Evolutionary conservation across 2,888 invertebrate genomes (phyloP), one percentile per base, ranked within the genome.

Genomic region (Amphiduros pacificus): DNA sequence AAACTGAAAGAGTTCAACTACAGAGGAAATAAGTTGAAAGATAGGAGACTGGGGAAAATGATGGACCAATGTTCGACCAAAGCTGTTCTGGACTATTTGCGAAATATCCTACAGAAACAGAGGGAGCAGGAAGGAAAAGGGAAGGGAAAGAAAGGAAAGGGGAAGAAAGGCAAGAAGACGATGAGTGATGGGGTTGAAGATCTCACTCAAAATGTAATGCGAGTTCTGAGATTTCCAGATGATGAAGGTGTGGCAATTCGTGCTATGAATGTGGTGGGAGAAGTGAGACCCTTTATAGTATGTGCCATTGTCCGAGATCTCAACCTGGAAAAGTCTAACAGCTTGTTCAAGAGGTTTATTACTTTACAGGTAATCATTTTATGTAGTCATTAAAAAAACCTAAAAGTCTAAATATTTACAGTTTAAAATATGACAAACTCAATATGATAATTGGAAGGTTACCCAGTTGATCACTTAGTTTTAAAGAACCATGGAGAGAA

Each of bases 1-100:
- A 91, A 91, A 82, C 77, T 92, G n/a, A 91, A 91, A 85, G 91
- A 91, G 73, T 67, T 92, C 0, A 87, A 88, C 74, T 83, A 92
- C 29, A 89, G 89, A 80, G 89, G 88, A 4, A 93, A 93, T 81
- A 88, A 88, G 64, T 81, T 92, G 22, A 77, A 86, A 0, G 92
- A 92, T 78, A 88, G 89, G 69, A 85, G 91, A 6, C 85, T 93
- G 41, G 85, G 86, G 70, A 92, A 92, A 77, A 80, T 92, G 1
- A 88, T 91, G 67, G 78, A 81, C 40, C 90, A 91, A 74, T 89
- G 90, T 74, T 24, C 9, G 52, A 86, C 89, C 0, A 91, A 91
- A 75, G 71, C 91, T 79, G 85, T 92, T 3, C 69, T 92, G 28
- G 91, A 91, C 73, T 92, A 91, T 75, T 85, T 92, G 2, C 84